A percentile compares a stretch with the other conserved stretches of the same genome.
Conservation (phyloP, 1,140 invertebrate species). For the Bathynomus jamesi region DNA sequence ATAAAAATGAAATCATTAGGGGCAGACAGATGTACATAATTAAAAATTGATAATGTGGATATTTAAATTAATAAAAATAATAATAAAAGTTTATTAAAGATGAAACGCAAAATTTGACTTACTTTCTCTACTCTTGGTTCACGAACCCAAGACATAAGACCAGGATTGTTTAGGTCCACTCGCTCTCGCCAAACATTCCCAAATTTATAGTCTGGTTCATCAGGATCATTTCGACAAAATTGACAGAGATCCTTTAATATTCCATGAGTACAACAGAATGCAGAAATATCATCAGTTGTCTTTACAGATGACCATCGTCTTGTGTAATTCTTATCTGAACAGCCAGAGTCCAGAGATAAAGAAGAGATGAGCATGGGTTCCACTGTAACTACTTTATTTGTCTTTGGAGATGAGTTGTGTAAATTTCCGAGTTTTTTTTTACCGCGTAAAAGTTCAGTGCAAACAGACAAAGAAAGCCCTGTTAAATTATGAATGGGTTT, state of each 20-base stretch:
- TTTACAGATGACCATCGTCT: no score
- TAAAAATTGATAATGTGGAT: no score
- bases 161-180: slow-evolving; percentile 11
- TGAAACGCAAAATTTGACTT: no score
- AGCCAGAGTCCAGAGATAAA: background rate
- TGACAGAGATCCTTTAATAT: slow-evolving; percentile 23
- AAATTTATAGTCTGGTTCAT: slow-evolving; percentile 23
- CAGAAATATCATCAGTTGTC: slow-evolving; percentile 16
- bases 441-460: background rate
- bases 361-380: background rate
- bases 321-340: background rate
- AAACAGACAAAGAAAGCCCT: slow-evolving; percentile 1
- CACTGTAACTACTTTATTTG: background rate
- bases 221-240: slow-evolving; percentile 23
- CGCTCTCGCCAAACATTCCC: slow-evolving; percentile 28
- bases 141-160: slow-evolving; percentile 10
- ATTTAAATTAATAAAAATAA: no score
- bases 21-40: no score
- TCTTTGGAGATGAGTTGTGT: background rate
- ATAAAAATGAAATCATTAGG: no score
- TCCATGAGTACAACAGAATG: slow-evolving; percentile 18
- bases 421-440: background rate
- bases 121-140: slow-evolving; percentile 28
- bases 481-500: slow-evolving; percentile 4
- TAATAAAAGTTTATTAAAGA: no score